Evolutionary conservation across 2,888 invertebrate genomes (phyloP).

Genomic region (Physocephala rufipes): DNA sequence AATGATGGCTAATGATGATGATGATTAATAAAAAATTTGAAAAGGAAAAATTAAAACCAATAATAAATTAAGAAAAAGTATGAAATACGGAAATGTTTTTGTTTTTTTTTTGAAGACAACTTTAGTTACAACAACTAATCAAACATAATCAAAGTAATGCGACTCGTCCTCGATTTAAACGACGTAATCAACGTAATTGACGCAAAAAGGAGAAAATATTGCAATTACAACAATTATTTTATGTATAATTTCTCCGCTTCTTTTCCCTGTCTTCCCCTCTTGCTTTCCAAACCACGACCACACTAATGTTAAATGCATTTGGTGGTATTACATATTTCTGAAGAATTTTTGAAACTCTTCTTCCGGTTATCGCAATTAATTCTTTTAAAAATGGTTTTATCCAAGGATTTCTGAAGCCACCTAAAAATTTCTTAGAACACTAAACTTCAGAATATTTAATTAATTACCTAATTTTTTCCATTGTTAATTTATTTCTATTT

Average conservation of each 20-base stretch:
- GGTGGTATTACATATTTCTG: too few relatives aligned
- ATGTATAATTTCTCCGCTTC: neutral
- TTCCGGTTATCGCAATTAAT: too few relatives aligned
- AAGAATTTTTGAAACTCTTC: too few relatives aligned
- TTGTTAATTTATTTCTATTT: too few relatives aligned
- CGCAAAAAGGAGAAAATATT: neutral
- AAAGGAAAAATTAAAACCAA: neutral
- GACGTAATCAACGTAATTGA: too few relatives aligned
- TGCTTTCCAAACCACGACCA: neutral
- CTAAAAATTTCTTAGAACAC: too few relatives aligned
- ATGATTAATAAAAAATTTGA: slow-evolving; percentile 9
- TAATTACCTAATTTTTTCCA: too few relatives aligned
- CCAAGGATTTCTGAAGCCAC: too few relatives aligned
- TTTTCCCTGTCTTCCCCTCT: neutral
- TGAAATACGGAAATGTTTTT: neutral
- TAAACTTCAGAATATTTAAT: too few relatives aligned
- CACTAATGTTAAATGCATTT: too few relatives aligned
- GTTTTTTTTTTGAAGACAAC: neutral
- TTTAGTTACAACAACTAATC: neutral
- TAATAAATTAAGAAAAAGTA: neutral
- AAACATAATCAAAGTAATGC: neutral
- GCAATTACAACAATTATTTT: neutral
- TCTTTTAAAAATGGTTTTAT: too few relatives aligned
- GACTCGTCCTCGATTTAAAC: neutral
- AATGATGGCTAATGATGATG: neutral